Conservation (phyloP, 2,888 invertebrate genomes). For the Ophion costatus region DNA sequence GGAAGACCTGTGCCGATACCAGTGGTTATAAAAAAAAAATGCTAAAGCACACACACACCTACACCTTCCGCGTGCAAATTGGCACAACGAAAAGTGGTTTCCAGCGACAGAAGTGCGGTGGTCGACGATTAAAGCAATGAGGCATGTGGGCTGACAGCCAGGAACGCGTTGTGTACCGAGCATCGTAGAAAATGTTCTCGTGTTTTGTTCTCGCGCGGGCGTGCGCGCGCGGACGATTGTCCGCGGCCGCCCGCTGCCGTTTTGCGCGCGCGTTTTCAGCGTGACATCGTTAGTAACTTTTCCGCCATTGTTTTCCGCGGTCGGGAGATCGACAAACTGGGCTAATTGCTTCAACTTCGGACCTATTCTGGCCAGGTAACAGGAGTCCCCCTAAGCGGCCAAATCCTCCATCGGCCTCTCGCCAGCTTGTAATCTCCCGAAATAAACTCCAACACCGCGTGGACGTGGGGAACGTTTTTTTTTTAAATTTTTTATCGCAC, state of each 20-base stretch:
- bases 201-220: constrained; percentile 1
- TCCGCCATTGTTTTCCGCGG: constrained; percentile 78
- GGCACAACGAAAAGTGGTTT: constrained; percentile 67
- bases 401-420: not conserved
- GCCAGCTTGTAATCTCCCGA: constrained; percentile 24
- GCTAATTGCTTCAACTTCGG: constrained; percentile 79
- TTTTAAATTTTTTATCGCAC: not conserved
- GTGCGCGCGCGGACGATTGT: not conserved
- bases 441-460: constrained; percentile 15
- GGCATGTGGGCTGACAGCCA: constrained; percentile 65
- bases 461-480: not conserved
- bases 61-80: constrained; percentile 70
- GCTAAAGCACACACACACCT: no score
- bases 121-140: constrained; percentile 74
- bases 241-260: constrained; percentile 29
- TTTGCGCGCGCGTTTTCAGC: constrained; percentile 53
- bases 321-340: constrained; percentile 75
- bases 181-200: constrained; percentile 28
- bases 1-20: no score
- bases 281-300: constrained; percentile 79
- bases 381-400: constrained; percentile 34
- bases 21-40: no score
- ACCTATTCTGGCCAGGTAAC: constrained; percentile 70
- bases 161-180: not conserved
- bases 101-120: constrained; percentile 51